phyloP scores from a whole-genome alignment of 2,888 invertebrate genomes.

The Glyphotaelius pellucidus region DNA sequence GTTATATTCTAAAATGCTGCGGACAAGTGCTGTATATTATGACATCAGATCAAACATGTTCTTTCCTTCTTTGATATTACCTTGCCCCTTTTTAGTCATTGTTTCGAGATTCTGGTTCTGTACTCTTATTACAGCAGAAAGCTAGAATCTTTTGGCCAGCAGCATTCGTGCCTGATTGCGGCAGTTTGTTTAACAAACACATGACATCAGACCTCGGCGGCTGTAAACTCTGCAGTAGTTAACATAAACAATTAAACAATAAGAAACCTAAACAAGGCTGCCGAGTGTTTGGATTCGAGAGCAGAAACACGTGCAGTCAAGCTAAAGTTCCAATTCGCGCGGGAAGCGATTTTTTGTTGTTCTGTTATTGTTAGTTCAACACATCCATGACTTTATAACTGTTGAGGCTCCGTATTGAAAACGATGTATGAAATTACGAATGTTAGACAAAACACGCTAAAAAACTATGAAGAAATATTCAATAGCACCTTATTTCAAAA shows the following conservation, averaged over 20 bases:
- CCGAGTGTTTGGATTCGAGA: background rate
- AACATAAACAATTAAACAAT: constrained; percentile 26
- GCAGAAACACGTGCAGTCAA: background rate
- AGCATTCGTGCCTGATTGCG: background rate
- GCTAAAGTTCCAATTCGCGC: background rate
- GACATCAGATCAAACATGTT: no score
- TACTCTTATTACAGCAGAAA: background rate
- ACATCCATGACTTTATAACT: background rate
- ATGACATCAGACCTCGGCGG: constrained; percentile 19
- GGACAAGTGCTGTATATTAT: no score
- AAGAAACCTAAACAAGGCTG: constrained; percentile 9
- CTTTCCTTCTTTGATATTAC: no score
- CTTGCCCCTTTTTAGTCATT: no score
- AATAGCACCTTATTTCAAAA: no score
- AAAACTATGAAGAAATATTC: no score
- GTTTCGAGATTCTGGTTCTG: no score
- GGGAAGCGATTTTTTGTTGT: constrained; percentile 5
- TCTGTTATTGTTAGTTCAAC: background rate
- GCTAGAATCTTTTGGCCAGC: background rate
- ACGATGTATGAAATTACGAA: no score
- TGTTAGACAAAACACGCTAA: no score
- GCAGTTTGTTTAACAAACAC: constrained; percentile 17
- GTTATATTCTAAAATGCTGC: no score
- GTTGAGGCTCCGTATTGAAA: background rate
- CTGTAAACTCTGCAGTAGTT: constrained; percentile 1